These are phyloP conservation scores for Mycalesis mineus DNA, from an alignment of 2,888 invertebrate genomes.

Conservation along the genomic window DNA sequence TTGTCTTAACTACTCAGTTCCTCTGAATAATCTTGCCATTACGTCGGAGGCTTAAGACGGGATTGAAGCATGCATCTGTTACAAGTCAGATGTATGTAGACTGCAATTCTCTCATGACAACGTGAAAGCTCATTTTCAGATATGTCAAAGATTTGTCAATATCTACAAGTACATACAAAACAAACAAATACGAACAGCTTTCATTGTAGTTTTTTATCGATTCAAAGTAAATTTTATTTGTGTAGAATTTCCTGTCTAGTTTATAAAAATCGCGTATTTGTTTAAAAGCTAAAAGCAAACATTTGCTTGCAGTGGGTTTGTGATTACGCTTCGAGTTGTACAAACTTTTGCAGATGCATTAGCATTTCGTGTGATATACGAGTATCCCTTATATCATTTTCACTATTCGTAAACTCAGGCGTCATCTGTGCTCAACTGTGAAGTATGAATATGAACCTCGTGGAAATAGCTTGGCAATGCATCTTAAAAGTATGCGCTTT, in stretches of 20 bases:
- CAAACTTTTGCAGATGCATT: slow-evolving; percentile 33
- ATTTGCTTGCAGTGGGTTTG: slow-evolving; percentile 33
- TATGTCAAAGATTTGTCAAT: no score
- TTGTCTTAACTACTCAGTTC: slow-evolving; percentile 12
- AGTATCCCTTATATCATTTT: slow-evolving; percentile 31
- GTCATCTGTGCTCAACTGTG: slow-evolving; percentile 28
- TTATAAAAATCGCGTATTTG: slow-evolving; percentile 33
- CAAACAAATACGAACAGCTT: not conserved
- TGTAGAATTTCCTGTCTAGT: slow-evolving; percentile 11
- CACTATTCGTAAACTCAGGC: slow-evolving; percentile 24
- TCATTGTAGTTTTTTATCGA: not conserved
- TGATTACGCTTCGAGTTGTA: slow-evolving; percentile 31
- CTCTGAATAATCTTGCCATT: slow-evolving; percentile 27
- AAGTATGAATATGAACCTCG: slow-evolving; percentile 18
- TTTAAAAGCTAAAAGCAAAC: slow-evolving; percentile 34
- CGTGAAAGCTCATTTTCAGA: not conserved
- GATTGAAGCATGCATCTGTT: slow-evolving; percentile 27
- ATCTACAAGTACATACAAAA: not conserved
- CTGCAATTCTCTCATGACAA: slow-evolving; percentile 19
- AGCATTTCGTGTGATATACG: slow-evolving; percentile 33
- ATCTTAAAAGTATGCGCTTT: slow-evolving; percentile 21
- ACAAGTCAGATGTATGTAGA: slow-evolving; percentile 25
- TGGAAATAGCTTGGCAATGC: slow-evolving; percentile 24
- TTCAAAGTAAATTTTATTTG: slow-evolving; percentile 11
- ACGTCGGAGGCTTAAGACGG: slow-evolving; percentile 24